A percentile compares a stretch with the other conserved stretches of the same genome.
These are phyloP conservation scores for Xylocampa areola DNA, from an alignment of 2,888 invertebrate species.

Conservation along the genomic window DNA sequence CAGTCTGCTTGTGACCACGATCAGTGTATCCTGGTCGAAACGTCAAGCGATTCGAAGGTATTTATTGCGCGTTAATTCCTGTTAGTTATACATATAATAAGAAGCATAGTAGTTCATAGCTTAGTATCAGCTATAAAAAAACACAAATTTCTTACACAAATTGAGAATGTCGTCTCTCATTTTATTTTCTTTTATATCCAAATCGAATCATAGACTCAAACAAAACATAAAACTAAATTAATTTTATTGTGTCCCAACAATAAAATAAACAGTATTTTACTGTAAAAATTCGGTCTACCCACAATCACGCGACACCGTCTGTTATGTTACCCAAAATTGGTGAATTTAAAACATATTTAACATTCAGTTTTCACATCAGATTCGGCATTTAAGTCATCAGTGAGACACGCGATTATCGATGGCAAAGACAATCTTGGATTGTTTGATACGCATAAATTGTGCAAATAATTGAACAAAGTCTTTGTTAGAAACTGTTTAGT, in stretches of 20 bases:
- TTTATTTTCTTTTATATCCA: neutral
- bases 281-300: constrained; percentile 40
- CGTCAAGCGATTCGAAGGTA: no score
- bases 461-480: no score
- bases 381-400: constrained; percentile 43
- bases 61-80: no score
- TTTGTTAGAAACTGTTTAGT: neutral
- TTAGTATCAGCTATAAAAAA: no score
- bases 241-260: constrained; percentile 35
- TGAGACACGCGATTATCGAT: constrained; percentile 44
- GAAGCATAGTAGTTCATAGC: no score
- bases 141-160: no score
- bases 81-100: no score
- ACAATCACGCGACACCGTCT: constrained; percentile 52
- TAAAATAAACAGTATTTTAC: constrained; percentile 48
- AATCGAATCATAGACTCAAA: constrained; percentile 13
- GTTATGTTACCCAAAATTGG: constrained; percentile 36
- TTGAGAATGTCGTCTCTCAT: no score
- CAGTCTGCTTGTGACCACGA: no score
- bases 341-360: constrained; percentile 52
- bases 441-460: neutral
- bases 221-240: constrained; percentile 51
- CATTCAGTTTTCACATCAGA: constrained; percentile 37
- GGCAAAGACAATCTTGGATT: constrained; percentile 3
- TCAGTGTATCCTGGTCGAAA: no score